Base-by-base conservation (phyloP, 2,113 vertebrate species). In the Carassius gibelio region DNA sequence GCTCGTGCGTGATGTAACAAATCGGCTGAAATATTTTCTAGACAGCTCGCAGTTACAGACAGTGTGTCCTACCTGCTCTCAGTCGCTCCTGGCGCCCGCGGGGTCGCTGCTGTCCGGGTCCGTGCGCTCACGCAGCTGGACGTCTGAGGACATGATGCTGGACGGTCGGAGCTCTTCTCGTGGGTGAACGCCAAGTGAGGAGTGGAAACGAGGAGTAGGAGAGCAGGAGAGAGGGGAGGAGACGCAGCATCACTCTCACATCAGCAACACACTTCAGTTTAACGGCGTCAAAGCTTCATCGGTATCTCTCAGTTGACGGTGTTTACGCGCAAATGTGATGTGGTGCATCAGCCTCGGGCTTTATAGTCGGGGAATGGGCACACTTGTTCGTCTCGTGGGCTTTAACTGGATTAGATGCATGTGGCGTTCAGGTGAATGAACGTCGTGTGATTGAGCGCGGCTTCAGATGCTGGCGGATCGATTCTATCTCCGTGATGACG, bases 101-200 rank as follows among this genome's bases (percentile, higher is more conserved):
- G 76, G 34, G 34, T 81, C 75, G 76, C 72, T 13, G 76, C 36
- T 84, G 52, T 78, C 75, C 85, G 72, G 26, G 52, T 78, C 75
- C 85, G 72, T 38, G 83, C 50, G 57, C 15, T 72, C 64, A 68
- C 88, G 79, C 85, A 89, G 88, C 80, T 89, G 88, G 79, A 89
- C 88, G 85, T 89, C 88, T 87, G 88, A 89, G 85, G 88, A 89
- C 88, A 89, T 89, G 85, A 79, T 89, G 88, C 85, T 83, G 82
- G 87, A 86, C 76, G 50, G 71, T 19, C 61, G 78, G 76, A 72
- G 81, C 61, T 85, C 80, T 88, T 85, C 85, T 82, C 74, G 66
- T 36, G 81, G 81, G 76, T 71, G 76, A 57, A 66, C 19, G 75
- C 30, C 19, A 57, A 76, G 36, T 57, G 59, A 66, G 52, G 59